Evolutionary conservation across 2,113 vertebrate genomes (phyloP).

Genomic region (Periophthalmus modestus): DNA sequence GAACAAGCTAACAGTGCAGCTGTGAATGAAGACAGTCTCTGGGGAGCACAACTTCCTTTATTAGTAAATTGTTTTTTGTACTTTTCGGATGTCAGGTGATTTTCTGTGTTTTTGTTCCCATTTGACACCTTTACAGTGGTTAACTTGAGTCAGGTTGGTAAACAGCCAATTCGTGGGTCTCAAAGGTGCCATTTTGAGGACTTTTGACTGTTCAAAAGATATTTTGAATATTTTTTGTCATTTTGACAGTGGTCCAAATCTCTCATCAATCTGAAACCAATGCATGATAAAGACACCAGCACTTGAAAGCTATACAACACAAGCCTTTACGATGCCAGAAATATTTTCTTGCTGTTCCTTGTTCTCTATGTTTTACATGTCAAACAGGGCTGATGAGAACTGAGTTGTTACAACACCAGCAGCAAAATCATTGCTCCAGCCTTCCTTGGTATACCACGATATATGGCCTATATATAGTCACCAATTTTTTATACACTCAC

Average conservation of each 20-base stretch:
- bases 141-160: background rate
- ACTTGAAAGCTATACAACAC: too few species aligned
- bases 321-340: too few species aligned
- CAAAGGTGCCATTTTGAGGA: background rate
- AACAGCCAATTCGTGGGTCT: background rate
- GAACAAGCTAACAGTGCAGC: conserved; percentile 46
- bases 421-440: too few species aligned
- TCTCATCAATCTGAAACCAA: too few species aligned
- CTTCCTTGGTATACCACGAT: too few species aligned
- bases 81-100: conserved; percentile 14
- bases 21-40: conserved; percentile 31
- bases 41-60: conserved; percentile 37
- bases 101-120: background rate
- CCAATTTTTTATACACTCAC: too few species aligned
- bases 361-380: too few species aligned
- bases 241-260: background rate
- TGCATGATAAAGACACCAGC: too few species aligned
- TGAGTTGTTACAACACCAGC: too few species aligned
- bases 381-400: too few species aligned
- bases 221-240: background rate
- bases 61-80: conserved; percentile 14
- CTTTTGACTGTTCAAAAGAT: background rate
- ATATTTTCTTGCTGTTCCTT: too few species aligned
- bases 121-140: background rate
- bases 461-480: too few species aligned